phyloP scores from a whole-genome alignment of 2,888 invertebrate genomes.

The Chrysodeixis includens region DNA sequence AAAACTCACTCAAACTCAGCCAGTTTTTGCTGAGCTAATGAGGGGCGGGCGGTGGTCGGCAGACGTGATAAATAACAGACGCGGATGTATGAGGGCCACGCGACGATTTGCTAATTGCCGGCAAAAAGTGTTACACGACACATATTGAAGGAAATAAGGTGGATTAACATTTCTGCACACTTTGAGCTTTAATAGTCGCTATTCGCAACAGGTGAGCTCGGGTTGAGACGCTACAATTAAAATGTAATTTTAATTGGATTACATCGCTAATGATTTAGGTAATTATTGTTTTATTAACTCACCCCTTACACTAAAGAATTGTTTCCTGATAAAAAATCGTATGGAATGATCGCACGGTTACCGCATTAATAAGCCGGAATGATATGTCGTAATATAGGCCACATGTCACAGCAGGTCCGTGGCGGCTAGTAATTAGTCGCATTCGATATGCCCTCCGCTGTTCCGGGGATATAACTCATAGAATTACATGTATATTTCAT shows the following conservation, averaged over 20 bases:
- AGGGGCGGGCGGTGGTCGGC: slow-evolving; percentile 72
- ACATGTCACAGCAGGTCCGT: slow-evolving; percentile 80
- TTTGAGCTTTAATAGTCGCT: slow-evolving; percentile 8
- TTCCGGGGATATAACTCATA: slow-evolving; percentile 73
- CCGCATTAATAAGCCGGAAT: slow-evolving; percentile 58
- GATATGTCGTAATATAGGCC: slow-evolving; percentile 69
- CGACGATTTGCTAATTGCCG: slow-evolving; percentile 64
- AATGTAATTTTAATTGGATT: slow-evolving; percentile 12
- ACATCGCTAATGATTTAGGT: slow-evolving; percentile 8
- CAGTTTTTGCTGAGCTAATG: slow-evolving; percentile 75
- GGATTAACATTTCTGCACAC: slow-evolving; percentile 41
- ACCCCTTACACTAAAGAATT: slow-evolving; percentile 37
- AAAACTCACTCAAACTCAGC: slow-evolving; percentile 65
- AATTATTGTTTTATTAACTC: slow-evolving; percentile 25
- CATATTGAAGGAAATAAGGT: slow-evolving; percentile 27
- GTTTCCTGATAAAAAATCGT: slow-evolving; percentile 47
- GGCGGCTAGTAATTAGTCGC: slow-evolving; percentile 79
- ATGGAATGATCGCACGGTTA: slow-evolving; percentile 46
- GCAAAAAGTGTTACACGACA: slow-evolving; percentile 41
- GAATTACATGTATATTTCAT: slow-evolving; percentile 57
- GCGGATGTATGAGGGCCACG: slow-evolving; percentile 74
- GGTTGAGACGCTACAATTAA: slow-evolving; percentile 10
- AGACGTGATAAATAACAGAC: slow-evolving; percentile 71
- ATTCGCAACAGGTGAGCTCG: slow-evolving; percentile 6
- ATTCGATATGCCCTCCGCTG: slow-evolving; percentile 78